Evolutionary conservation across 2,797 vertebrate species (phyloP).

Genomic region (Synaphobranchus kaupii): DNA sequence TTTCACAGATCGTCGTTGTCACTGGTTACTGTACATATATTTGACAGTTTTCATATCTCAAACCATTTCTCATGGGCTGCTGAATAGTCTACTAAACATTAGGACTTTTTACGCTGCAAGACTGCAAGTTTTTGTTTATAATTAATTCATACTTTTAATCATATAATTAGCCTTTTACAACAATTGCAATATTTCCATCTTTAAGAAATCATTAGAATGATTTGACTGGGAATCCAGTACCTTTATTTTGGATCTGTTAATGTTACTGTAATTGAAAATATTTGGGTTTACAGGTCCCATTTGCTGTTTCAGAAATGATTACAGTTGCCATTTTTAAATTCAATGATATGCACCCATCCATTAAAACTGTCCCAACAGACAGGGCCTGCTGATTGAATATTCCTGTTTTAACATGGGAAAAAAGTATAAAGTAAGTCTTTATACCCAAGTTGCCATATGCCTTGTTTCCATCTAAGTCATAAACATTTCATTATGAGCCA

Average conservation of each 20-base stretch:
- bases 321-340: not conserved
- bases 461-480: conserved; percentile 7
- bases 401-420: conserved; percentile 12
- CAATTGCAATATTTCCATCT: too few species aligned
- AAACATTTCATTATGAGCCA: conserved; percentile 20
- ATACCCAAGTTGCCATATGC: not conserved
- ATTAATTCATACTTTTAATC: too few species aligned
- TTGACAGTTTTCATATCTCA: too few species aligned
- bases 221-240: too few species aligned
- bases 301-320: not conserved
- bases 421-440: not conserved
- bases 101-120: too few species aligned
- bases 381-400: not conserved
- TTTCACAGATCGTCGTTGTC: not conserved
- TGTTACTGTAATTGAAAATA: not conserved
- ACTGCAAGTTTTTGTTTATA: too few species aligned
- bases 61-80: too few species aligned
- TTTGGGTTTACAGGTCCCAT: not conserved
- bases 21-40: not conserved
- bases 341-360: too few species aligned
- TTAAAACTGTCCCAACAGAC: not conserved
- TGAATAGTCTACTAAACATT: too few species aligned
- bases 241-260: too few species aligned
- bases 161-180: too few species aligned
- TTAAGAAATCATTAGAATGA: too few species aligned